Conservation (phyloP, 1,140 invertebrate genomes). For the Aphaenogaster rudis region DNA sequence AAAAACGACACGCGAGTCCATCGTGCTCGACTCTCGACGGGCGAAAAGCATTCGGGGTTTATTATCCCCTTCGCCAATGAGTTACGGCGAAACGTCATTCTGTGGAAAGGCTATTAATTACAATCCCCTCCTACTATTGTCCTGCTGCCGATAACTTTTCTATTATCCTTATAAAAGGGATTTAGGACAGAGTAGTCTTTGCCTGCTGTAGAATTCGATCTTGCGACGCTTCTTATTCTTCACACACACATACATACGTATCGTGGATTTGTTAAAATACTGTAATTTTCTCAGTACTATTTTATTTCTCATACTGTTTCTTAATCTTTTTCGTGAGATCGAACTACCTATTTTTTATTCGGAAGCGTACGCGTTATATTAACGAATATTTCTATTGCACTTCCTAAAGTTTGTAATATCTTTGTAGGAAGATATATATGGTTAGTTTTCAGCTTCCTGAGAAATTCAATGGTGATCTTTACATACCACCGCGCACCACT, state of each 20-base stretch:
- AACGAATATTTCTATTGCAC: background rate
- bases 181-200: slow-evolving; percentile 64
- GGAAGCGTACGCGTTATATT: slow-evolving; percentile 24
- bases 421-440: background rate
- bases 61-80: slow-evolving; percentile 48
- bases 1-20: slow-evolving; percentile 1
- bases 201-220: slow-evolving; percentile 21
- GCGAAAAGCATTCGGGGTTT: slow-evolving; percentile 44
- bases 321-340: background rate
- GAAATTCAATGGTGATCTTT: slow-evolving; percentile 28
- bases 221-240: background rate
- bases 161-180: slow-evolving; percentile 77
- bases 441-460: slow-evolving; percentile 40
- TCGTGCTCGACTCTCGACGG: slow-evolving; percentile 16
- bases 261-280: background rate
- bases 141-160: slow-evolving; percentile 75
- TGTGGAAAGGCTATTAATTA: slow-evolving; percentile 79
- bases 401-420: slow-evolving; percentile 14
- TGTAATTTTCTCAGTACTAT: background rate
- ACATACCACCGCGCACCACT: slow-evolving; percentile 20
- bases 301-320: too few relatives aligned
- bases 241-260: background rate
- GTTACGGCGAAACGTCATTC: slow-evolving; percentile 67
- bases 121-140: slow-evolving; percentile 68
- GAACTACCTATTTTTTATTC: background rate